These are phyloP conservation scores for Haliaeetus leucogaster DNA, from an alignment of 2,113 vertebrate species.

Conservation along the genomic window DNA sequence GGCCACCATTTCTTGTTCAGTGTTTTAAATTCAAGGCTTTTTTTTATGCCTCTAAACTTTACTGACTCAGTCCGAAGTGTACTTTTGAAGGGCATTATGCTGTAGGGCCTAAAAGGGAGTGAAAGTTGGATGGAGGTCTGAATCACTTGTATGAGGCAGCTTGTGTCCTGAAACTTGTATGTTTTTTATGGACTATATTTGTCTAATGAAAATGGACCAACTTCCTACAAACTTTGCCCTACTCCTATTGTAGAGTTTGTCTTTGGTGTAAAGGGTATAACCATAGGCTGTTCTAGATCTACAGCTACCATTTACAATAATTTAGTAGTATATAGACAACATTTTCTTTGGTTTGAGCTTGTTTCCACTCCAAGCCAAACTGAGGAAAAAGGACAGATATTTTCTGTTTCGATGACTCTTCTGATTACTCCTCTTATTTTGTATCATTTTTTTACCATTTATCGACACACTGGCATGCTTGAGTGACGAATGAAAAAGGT, in stretches of 20 bases:
- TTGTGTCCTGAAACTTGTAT: not conserved
- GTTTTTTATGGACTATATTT: not conserved
- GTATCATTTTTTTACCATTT: not conserved
- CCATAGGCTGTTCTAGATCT: not conserved
- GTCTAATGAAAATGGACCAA: not conserved
- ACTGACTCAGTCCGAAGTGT: not conserved
- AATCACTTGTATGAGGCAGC: not conserved
- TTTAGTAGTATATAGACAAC: not conserved
- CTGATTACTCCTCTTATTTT: not conserved
- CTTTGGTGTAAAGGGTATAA: not conserved
- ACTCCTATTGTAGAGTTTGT: not conserved
- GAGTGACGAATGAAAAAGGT: not conserved
- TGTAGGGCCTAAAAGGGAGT: not conserved
- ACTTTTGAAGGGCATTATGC: not conserved
- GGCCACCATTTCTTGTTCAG: not conserved
- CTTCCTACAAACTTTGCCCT: not conserved
- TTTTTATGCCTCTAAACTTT: not conserved
- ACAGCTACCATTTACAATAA: rapidly evolving
- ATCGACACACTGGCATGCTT: not conserved
- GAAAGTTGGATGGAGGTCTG: not conserved
- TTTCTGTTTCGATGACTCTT: not conserved
- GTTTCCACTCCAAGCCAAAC: not conserved
- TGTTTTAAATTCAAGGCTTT: not conserved
- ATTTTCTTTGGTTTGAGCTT: not conserved
- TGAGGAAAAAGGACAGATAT: not conserved